These are phyloP conservation scores for Mesorhabditis spiculigera DNA, from an alignment of 2,888 invertebrate genomes.

Conservation along the genomic window DNA sequence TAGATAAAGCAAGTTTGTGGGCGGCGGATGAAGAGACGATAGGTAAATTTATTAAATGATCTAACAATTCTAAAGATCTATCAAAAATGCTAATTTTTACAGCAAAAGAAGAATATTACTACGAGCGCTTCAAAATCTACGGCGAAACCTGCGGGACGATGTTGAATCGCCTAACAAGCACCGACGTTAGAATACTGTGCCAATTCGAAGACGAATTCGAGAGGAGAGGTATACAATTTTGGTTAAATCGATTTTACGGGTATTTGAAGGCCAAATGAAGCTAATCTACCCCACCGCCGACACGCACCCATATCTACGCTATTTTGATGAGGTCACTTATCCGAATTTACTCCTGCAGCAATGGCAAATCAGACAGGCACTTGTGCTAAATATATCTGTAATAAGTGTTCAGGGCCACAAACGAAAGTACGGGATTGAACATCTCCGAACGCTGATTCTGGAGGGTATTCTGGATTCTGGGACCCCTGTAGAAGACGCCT, in stretches of 20 bases:
- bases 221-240: background rate
- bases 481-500: no score
- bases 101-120: background rate
- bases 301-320: background rate
- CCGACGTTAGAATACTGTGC: background rate
- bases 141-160: background rate
- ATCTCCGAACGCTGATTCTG: no score
- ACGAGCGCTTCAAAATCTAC: background rate
- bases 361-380: background rate
- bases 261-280: background rate
- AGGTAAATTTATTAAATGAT: background rate
- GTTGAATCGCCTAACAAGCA: background rate
- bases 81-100: background rate
- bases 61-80: background rate
- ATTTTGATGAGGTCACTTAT: background rate
- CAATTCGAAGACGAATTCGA: background rate
- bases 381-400: no score
- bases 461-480: no score
- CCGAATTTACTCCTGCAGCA: slow-evolving; percentile 1
- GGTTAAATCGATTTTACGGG: no score
- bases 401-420: no score
- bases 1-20: background rate
- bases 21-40: background rate
- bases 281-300: background rate
- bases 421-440: no score